These are phyloP conservation scores for Meganola albula DNA, from an alignment of 2,888 invertebrate genomes.

Conservation along the genomic window DNA sequence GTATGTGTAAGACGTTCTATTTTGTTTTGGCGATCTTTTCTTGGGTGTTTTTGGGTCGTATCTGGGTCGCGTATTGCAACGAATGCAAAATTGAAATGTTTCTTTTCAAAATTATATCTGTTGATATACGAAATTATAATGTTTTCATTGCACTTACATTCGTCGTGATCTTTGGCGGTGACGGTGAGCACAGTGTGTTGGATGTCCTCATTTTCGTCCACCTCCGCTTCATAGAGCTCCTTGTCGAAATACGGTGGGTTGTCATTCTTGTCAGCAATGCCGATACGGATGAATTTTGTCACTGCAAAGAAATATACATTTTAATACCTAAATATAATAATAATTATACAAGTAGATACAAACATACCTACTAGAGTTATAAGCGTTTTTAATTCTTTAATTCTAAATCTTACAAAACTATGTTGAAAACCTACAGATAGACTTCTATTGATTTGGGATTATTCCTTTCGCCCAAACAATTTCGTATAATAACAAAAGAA, in stretches of 20 bases:
- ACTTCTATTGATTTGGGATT: conserved; percentile 36
- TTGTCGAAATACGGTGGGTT: conserved; percentile 99
- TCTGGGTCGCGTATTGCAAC: conserved; percentile 20
- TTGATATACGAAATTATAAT: not conserved
- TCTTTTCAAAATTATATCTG: conserved; percentile 3
- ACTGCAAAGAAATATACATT: conserved; percentile 89
- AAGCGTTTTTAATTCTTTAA: no score
- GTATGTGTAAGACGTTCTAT: conserved; percentile 30
- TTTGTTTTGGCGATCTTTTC: conserved; percentile 28
- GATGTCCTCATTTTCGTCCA: conserved; percentile 98
- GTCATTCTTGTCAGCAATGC: conserved; percentile 99
- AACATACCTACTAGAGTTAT: no score
- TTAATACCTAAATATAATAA: no score
- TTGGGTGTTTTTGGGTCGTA: conserved; percentile 17
- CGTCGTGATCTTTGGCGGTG: conserved; percentile 99
- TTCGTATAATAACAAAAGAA: conserved; percentile 33
- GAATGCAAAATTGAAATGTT: conserved; percentile 15
- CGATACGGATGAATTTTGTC: conserved; percentile 98
- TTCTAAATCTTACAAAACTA: no score
- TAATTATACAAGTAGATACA: no score
- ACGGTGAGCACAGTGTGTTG: conserved; percentile 98
- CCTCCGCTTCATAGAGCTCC: conserved; percentile 96
- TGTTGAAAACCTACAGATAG: conserved; percentile 24
- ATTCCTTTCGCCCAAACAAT: conserved; percentile 40
- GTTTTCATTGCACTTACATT: conserved; percentile 91